Base-by-base conservation (phyloP, 2,888 invertebrate genomes). In the Amorpha juglandis region DNA sequence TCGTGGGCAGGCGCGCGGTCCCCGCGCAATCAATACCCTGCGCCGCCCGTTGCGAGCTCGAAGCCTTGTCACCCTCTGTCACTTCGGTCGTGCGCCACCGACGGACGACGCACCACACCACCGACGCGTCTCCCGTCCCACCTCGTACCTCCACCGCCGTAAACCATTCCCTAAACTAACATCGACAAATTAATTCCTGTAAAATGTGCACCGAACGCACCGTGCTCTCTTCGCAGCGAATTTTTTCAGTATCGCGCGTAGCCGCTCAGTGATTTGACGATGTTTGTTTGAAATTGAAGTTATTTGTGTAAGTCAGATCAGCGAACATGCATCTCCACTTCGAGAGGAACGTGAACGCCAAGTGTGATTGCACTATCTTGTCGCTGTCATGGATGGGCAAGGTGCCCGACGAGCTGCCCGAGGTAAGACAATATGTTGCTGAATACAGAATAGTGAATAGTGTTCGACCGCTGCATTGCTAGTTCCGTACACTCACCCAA, bases 351-450 rank as follows among this genome's bases (percentile, higher is more conserved):
- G 95, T 96, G 78, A 98, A 97, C 89, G 98, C 98, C 78, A 97
- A 97, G 94, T 98, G 98, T 94, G 99, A 99, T 94, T 98, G 98
- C 93, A 97, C 97, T 79, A 97, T 99, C 85, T 94, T 98, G 81
- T 98, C 98, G 78, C 95, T 99, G 86, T 98, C 98, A 81, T 99
- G 99, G 99, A 99, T 99, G 99, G 98, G 98, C 74, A 98, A 98
- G 94, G 98, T 98, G 80, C 98, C 98, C 74, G 98, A 99, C 87
- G 98, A 98, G 86, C 94, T 98, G 79, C 98, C 98, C 51, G 98
- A 98, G 96, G 98, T 98, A 91, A 94, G 94, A 42, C 38, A n/a
- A n/a, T 35, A n/a, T 45, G 14, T 55, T 12, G n/a, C 33, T 64
- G 33, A 45, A 62, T 58, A 19, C 21, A 8, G 45, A 21, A n/a